Base-by-base conservation (phyloP, 2,797 vertebrate species). In the Acestrorhynchus altus region DNA sequence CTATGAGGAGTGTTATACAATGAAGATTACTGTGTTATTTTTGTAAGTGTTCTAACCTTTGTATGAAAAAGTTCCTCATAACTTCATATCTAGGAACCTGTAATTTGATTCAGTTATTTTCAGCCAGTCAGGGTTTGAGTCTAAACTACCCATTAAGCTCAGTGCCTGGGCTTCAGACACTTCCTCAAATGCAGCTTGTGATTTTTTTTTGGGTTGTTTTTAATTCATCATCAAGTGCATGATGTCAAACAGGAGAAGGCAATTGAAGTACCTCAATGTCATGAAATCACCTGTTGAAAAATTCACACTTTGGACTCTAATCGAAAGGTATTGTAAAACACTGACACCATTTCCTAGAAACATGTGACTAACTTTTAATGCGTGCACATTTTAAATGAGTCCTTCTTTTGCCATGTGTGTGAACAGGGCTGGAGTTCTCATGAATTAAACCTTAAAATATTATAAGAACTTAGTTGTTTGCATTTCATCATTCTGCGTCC, bases 41-140 rank as follows among this genome's bases (percentile, higher is more conserved):
- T 78, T 83, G 86, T 84, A 85, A 86, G 79, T 86, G 84, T 85
- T 88, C 87, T 87, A 90, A 86, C 87, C 85, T 84, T 49, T 83
- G 77, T 87, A 86, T 82, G 81, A 87, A 83, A 87, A 84, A 88
- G 84, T 80, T 85, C 86, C 49, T 88, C 76, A 83, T 78, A 74
- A 51, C 22, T 16, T 70, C 70, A 81, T 72, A 60, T 65, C 81
- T 44, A 8, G 60, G 10, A 61, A 72, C 84, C 78, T 77, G 31
- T 35, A 66, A 76, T 83, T 76, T 76, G 9, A 46, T n/a, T 47
- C 4, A n/a, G 47, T 69, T 59, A 28, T 66, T 78, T 52, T 56
- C 12, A 68, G 24, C 46, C 68, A n/a, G 6, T 69, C 47, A 40
- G 67, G 67, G 16, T 42, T 64, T 69, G 64, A 67, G 42, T 40